These are phyloP conservation scores for Trimorus sp. DNA, from an alignment of 2,888 invertebrate genomes.

Conservation along the genomic window DNA sequence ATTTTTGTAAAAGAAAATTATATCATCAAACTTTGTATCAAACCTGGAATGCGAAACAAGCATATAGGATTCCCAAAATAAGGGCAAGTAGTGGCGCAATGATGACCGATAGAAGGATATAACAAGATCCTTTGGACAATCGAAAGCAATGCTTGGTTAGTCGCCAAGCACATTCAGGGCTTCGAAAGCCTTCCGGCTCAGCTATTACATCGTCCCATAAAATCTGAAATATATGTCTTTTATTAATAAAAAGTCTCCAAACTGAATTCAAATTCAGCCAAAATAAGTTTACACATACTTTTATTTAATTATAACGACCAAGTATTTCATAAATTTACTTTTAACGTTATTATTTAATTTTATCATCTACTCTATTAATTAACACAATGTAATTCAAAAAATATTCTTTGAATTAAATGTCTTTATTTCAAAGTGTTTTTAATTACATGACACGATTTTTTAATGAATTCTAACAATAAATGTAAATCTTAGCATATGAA, in stretches of 20 bases:
- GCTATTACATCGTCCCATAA: constrained; percentile 88
- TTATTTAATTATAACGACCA: too few relatives aligned
- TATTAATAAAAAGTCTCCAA: not conserved
- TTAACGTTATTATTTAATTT: too few relatives aligned
- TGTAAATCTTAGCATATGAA: too few relatives aligned
- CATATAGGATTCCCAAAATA: constrained; percentile 86
- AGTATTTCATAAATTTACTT: too few relatives aligned
- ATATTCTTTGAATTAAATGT: too few relatives aligned
- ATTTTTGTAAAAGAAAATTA: too few relatives aligned
- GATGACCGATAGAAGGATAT: constrained; percentile 86
- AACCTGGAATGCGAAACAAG: constrained; percentile 88
- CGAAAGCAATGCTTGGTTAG: constrained; percentile 86
- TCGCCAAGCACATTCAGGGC: constrained; percentile 88
- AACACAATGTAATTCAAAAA: too few relatives aligned
- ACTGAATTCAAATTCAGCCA: not conserved
- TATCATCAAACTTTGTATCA: constrained; percentile 50
- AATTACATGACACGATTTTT: too few relatives aligned
- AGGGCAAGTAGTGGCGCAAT: constrained; percentile 87
- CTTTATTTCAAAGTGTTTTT: too few relatives aligned
- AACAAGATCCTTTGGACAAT: constrained; percentile 86
- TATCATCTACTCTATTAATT: too few relatives aligned
- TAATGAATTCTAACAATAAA: too few relatives aligned
- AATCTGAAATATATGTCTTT: constrained; percentile 71
- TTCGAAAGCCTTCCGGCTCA: constrained; percentile 87
- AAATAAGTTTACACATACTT: not conserved